These are phyloP conservation scores for Falco rusticolus DNA, from an alignment of 2,797 vertebrate genomes.

Conservation along the genomic window DNA sequence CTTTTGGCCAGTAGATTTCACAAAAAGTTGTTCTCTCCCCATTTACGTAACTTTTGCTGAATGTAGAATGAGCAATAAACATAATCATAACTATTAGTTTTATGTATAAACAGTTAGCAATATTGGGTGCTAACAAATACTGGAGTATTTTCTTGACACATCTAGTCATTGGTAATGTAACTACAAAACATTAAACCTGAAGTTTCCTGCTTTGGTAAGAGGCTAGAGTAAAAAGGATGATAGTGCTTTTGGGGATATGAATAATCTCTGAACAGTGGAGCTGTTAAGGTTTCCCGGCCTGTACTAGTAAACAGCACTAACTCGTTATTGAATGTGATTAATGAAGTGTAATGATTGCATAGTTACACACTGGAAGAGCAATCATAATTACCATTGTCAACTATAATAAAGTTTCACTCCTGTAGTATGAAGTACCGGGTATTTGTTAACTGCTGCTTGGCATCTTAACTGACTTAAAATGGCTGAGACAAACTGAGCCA, in stretches of 20 bases:
- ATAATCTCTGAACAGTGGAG: neutral
- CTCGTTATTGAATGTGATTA: conserved; percentile 16
- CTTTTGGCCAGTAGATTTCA: conserved; percentile 12
- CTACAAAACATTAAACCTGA: neutral
- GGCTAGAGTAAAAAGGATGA: neutral
- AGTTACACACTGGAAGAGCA: neutral
- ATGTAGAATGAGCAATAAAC: conserved; percentile 6
- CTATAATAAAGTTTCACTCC: neutral
- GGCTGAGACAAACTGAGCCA: neutral
- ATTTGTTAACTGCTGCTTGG: neutral
- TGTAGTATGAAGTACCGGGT: neutral
- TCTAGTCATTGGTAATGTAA: neutral
- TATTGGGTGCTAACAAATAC: neutral
- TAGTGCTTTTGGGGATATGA: neutral
- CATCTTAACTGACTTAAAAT: neutral
- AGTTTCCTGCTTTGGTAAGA: neutral
- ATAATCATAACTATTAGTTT: conserved; percentile 24
- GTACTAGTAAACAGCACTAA: neutral
- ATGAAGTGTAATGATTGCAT: conserved; percentile 33
- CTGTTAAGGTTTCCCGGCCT: neutral
- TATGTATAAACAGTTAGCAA: conserved; percentile 3
- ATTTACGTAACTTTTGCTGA: conserved; percentile 5
- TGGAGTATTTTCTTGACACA: neutral
- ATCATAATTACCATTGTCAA: neutral
- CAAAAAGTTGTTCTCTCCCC: neutral